Conservation (phyloP, 2,113 vertebrate species). For the Hippotragus niger region DNA sequence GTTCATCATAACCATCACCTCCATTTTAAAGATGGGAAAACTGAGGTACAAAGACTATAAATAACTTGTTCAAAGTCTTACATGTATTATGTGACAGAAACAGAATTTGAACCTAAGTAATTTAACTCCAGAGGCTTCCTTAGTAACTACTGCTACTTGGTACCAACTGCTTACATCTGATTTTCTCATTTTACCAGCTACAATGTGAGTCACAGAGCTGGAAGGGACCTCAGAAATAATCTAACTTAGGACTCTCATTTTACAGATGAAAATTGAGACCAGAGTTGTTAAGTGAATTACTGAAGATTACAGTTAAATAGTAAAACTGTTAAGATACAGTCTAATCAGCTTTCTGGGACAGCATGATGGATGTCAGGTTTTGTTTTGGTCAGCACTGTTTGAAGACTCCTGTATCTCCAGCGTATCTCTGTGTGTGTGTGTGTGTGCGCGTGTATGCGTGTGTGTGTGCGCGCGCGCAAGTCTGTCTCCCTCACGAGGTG, state of each 20-base stretch:
- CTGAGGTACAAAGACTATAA: not conserved
- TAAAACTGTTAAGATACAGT: not conserved
- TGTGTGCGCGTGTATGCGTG: no score
- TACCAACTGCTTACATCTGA: not conserved
- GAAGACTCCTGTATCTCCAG: not conserved
- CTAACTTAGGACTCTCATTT: not conserved
- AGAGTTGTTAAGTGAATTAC: not conserved
- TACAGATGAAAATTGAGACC: not conserved
- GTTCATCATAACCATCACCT: not conserved
- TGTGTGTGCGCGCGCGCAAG: not conserved
- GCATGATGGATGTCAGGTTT: not conserved
- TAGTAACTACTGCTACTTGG: not conserved
- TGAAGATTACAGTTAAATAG: not conserved
- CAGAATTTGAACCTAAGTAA: not conserved
- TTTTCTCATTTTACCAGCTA: not conserved
- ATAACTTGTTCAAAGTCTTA: not conserved
- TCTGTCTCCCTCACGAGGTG: not conserved
- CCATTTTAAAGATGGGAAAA: not conserved
- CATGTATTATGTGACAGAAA: not conserved
- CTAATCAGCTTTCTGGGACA: not conserved
- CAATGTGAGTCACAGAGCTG: not conserved
- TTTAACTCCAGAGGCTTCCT: not conserved
- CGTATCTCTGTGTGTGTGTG: no score
- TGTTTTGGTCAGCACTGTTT: not conserved
- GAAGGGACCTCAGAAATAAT: slow-evolving; percentile 4